These are phyloP conservation scores for Pangasianodon gigas DNA, from an alignment of 2,113 vertebrate species.

Conservation along the genomic window DNA sequence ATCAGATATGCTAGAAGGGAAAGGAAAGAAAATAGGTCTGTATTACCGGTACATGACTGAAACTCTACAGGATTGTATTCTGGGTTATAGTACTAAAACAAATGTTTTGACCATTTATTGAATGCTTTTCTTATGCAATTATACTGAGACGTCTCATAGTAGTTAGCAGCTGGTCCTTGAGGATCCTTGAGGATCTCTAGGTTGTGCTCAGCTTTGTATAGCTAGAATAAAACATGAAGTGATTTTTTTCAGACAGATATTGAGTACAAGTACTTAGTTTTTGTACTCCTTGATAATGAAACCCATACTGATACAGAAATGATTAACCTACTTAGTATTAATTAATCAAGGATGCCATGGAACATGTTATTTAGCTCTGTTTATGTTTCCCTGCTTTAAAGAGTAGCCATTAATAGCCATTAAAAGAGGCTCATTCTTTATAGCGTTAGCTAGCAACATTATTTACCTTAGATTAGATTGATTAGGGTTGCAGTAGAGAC, in stretches of 20 bases:
- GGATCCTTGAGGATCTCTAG: neutral
- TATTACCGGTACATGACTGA: neutral
- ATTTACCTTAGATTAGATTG: neutral
- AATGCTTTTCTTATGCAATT: neutral
- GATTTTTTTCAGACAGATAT: neutral
- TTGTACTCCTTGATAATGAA: neutral
- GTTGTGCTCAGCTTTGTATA: neutral
- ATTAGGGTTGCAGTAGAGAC: neutral
- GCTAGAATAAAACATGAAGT: neutral
- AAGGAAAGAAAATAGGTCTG: neutral
- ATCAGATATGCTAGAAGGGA: constrained; percentile 1
- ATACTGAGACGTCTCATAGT: neutral
- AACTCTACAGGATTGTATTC: neutral
- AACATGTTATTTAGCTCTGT: neutral
- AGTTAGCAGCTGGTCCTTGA: neutral
- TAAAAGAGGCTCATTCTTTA: neutral
- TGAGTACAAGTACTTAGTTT: neutral
- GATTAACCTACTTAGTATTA: neutral
- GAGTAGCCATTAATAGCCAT: neutral
- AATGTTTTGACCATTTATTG: neutral
- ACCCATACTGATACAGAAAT: neutral
- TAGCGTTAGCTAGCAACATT: neutral
- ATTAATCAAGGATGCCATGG: neutral
- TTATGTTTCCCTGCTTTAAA: neutral
- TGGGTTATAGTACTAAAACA: neutral